Conservation (phyloP, 2,888 invertebrate species). For the Drosophila siamana region DNA sequence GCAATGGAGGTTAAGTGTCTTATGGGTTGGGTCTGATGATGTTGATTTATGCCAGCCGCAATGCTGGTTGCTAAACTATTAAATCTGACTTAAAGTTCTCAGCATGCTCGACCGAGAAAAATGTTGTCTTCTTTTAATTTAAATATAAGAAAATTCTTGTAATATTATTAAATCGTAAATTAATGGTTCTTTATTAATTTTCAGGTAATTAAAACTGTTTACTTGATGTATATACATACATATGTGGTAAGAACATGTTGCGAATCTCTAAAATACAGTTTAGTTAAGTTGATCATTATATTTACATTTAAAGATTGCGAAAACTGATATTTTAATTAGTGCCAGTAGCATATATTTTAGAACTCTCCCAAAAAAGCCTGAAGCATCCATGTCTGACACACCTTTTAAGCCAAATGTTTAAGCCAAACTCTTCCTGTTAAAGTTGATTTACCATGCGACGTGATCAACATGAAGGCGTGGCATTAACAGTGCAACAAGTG, state of each 20-base stretch:
- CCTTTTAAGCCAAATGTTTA: constrained; percentile 29
- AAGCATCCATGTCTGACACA: constrained; percentile 32
- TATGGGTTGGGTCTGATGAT: constrained; percentile 41
- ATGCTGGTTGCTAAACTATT: neutral
- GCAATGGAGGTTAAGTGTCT: constrained; percentile 55
- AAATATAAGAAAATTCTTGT: neutral
- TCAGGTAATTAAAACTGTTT: constrained; percentile 44
- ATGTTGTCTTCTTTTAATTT: neutral
- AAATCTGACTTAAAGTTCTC: neutral
- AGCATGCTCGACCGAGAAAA: neutral
- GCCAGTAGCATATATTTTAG: constrained; percentile 6
- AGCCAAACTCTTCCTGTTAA: constrained; percentile 43
- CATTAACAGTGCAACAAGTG: constrained; percentile 42
- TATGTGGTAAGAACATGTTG: constrained; percentile 1
- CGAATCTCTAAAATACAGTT: too few relatives aligned
- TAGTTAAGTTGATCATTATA: neutral
- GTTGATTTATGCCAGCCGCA: constrained; percentile 37
- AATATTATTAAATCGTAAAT: neutral
- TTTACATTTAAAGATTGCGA: neutral
- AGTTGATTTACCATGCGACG: constrained; percentile 29
- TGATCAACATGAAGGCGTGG: constrained; percentile 30
- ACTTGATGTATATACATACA: neutral
- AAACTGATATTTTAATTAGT: neutral
- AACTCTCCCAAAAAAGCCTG: neutral
- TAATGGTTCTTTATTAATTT: constrained; percentile 34